Evolutionary conservation across 2,113 vertebrate species (phyloP).

Genomic region (Anoura caudifer): DNA sequence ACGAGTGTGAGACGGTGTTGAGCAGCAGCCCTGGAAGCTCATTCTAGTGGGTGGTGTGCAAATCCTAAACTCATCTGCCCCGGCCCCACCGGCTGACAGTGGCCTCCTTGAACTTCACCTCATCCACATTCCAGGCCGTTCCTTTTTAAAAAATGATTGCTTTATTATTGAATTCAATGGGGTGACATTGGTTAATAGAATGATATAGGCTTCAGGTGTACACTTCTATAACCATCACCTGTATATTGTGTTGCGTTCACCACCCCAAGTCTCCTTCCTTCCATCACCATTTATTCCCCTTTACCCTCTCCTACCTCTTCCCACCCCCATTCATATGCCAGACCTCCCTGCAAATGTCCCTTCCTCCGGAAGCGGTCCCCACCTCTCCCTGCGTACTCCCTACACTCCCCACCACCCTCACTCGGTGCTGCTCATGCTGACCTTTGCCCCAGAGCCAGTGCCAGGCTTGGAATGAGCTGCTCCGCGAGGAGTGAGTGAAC

Average conservation of each 20-base stretch:
- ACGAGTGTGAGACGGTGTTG: rapidly evolving
- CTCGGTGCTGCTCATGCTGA: neutral
- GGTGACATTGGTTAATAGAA: neutral
- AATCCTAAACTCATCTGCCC: neutral
- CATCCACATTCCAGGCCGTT: neutral
- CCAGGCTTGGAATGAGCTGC: neutral
- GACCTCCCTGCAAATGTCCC: neutral
- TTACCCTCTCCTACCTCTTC: neutral
- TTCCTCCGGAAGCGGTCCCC: neutral
- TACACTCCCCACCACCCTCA: too few species aligned
- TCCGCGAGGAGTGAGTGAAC: neutral
- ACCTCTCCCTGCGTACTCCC: rapidly evolving
- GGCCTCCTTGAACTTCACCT: neutral
- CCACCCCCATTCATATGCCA: neutral
- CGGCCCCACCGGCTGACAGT: rapidly evolving
- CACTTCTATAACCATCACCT: neutral
- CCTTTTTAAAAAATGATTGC: neutral
- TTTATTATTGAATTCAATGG: neutral
- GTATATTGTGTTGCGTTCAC: neutral
- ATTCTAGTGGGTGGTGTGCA: neutral
- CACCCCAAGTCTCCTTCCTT: neutral
- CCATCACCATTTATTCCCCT: neutral
- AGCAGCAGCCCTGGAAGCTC: neutral
- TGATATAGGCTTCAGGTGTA: neutral
- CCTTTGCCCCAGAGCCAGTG: neutral